A percentile compares a stretch with the other conserved stretches of the same genome.
phyloP scores from a whole-genome alignment of 1,140 invertebrate genomes.

The Chironomus striatipennis region DNA sequence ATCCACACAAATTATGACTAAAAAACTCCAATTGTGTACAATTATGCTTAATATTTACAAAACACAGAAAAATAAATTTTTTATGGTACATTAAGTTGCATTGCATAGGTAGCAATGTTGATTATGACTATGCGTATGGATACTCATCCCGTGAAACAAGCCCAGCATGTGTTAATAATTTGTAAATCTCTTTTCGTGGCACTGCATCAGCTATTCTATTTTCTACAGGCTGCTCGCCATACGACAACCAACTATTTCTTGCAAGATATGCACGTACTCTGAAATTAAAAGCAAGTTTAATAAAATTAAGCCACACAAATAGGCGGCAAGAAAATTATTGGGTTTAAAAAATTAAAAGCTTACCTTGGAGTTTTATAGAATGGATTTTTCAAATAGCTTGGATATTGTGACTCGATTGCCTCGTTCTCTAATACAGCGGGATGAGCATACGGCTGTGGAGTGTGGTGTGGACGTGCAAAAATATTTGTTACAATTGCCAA shows the following conservation, averaged over 20 bases:
- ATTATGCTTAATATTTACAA: too few relatives aligned
- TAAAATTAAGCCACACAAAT: not conserved
- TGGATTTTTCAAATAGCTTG: conserved; percentile 39
- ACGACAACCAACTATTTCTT: conserved; percentile 46
- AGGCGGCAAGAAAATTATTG: not conserved
- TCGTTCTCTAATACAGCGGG: conserved; percentile 39
- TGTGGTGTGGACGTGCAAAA: conserved; percentile 12
- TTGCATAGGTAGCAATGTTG: too few relatives aligned
- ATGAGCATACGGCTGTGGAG: conserved; percentile 28
- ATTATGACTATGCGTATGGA: conserved; percentile 21
- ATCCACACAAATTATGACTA: too few relatives aligned
- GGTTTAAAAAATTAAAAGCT: not conserved
- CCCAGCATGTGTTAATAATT: conserved; percentile 50
- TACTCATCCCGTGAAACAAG: conserved; percentile 41
- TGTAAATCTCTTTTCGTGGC: conserved; percentile 48
- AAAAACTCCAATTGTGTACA: too few relatives aligned
- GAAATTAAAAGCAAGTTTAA: not conserved
- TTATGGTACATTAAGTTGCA: too few relatives aligned
- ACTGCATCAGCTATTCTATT: conserved; percentile 47
- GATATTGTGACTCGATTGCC: conserved; percentile 38
- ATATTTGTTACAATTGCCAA: not conserved
- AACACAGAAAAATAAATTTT: too few relatives aligned
- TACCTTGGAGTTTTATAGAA: conserved; percentile 41
- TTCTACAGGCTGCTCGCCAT: conserved; percentile 47
- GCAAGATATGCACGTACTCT: conserved; percentile 41